phyloP scores from a whole-genome alignment of 2,797 vertebrate species.

The Diglossa cyanea region DNA sequence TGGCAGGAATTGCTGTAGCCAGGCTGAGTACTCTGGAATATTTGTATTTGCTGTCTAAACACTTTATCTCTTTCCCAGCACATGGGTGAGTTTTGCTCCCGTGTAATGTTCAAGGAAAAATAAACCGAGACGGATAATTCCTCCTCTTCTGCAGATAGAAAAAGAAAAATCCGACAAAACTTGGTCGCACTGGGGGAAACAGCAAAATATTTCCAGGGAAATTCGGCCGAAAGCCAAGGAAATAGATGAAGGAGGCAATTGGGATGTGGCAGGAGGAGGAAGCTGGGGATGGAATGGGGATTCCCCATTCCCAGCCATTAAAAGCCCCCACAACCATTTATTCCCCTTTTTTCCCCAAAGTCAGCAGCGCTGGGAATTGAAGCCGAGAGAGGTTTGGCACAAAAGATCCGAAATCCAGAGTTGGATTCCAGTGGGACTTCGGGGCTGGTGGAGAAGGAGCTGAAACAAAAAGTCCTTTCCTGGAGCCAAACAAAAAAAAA shows the following conservation, averaged over 20 bases:
- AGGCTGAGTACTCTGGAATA: slow-evolving; percentile 30
- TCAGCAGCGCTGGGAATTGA: fast-evolving
- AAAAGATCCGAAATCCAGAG: neutral
- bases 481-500: neutral
- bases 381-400: neutral
- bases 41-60: slow-evolving; percentile 50
- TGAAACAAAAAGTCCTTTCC: neutral
- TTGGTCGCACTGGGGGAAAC: neutral
- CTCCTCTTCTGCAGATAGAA: neutral
- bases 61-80: slow-evolving; percentile 49
- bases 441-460: neutral
- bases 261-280: neutral
- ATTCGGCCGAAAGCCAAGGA: neutral
- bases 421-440: neutral
- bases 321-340: neutral
- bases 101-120: neutral
- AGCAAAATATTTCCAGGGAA: neutral
- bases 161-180: neutral
- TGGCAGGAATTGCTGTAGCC: neutral
- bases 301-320: neutral
- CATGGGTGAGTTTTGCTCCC: slow-evolving; percentile 32
- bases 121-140: slow-evolving; percentile 3
- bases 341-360: neutral
- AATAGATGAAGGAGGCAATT: fast-evolving
- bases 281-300: neutral